Evolutionary conservation across 2,113 vertebrate species (phyloP).

Genomic region (Phocoena sinus): DNA sequence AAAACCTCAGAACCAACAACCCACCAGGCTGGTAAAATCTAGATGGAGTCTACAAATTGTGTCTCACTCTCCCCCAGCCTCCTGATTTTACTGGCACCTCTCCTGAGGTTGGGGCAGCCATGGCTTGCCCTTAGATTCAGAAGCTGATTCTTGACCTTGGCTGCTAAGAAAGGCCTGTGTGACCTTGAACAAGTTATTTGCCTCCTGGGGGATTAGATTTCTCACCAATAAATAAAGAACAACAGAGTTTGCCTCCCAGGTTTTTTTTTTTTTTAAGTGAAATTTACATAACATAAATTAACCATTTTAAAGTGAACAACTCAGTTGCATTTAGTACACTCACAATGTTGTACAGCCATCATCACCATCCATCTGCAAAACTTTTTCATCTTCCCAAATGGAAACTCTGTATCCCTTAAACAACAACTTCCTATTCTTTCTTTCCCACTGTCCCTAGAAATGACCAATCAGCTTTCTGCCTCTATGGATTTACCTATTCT

Average conservation of each 20-base stretch:
- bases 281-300: neutral
- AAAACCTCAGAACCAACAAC: neutral
- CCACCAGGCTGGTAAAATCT: neutral
- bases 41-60: neutral
- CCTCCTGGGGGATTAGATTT: neutral
- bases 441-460: neutral
- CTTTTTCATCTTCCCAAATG: neutral
- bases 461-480: neutral
- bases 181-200: neutral
- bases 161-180: neutral
- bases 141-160: neutral
- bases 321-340: neutral
- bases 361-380: too few relatives aligned
- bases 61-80: neutral
- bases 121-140: neutral
- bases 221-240: neutral
- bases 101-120: neutral
- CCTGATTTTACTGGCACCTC: neutral
- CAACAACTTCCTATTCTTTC: neutral
- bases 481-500: neutral
- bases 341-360: too few relatives aligned
- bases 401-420: neutral
- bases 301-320: neutral
- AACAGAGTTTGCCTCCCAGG: neutral
- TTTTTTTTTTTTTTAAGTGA: neutral